Base-by-base conservation (phyloP, 2,797 vertebrate species). In the Amblyopsis hoosieri region DNA sequence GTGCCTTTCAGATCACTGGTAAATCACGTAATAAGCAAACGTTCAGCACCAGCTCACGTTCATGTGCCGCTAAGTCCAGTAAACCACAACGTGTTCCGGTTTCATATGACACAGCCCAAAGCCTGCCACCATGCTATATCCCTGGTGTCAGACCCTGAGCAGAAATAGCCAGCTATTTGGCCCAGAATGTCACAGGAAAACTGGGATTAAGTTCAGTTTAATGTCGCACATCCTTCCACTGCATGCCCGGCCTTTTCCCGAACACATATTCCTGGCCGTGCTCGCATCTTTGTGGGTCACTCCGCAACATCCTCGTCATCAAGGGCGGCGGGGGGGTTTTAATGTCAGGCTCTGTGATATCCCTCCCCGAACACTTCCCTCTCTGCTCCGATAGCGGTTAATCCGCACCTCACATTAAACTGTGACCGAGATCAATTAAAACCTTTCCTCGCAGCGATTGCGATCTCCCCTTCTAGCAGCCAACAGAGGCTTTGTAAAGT, bases 341-440 rank as follows among this genome's bases (percentile, higher is more conserved):
- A 92, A 89, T 83, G 81, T 91, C 82, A 84, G 81, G 62, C 74
- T 82, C 84, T 85, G 71, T 80, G 84, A 91, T 92, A 90, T 87
- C 85, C 82, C 86, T 87, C 85, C 82, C 86, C 70, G 72, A 90
- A 89, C 82, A 86, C 86, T 85, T 85, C 82, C 86, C 82, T 80
- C 68, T 86, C 75, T 71, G 78, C 79, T 76, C 78, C 64, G 90
- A 91, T 92, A 92, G 91, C 87, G 79, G 80, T 80, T 93, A 94
- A 94, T 92, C 91, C 90, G 71, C 53, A 87, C 89, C 89, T 90
- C 82, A 78, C 84, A 89, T 91, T 90, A 90, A 92, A 91, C 91
- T 90, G 84, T 92, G 91, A 92, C 92, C 83, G 83, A 92, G 91
- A 94, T 94, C 92, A 93, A 92, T 94, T 94, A 93, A 93, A 93